These are phyloP conservation scores for Takifugu ocellatus DNA, from an alignment of 2,797 vertebrate genomes.

Conservation along the genomic window DNA sequence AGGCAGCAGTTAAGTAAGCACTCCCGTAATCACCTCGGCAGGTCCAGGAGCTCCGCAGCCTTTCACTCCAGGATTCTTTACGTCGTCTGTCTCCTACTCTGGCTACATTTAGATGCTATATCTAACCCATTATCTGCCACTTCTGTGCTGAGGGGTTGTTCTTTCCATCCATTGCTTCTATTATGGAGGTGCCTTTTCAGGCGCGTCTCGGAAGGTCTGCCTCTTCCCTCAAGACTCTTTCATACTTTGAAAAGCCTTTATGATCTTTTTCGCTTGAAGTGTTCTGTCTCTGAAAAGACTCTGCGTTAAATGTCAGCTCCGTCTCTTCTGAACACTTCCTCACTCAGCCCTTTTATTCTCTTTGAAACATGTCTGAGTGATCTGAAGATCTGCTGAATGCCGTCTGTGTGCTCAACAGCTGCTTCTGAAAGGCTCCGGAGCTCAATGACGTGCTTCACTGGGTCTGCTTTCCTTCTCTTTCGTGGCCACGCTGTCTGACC, in stretches of 20 bases:
- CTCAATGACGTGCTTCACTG: too few species aligned
- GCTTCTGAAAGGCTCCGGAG: background rate
- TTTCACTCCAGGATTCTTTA: conserved; percentile 26
- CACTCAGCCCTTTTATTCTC: conserved; percentile 8
- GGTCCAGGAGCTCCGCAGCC: conserved; percentile 22
- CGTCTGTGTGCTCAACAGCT: background rate
- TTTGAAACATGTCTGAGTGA: conserved; percentile 13
- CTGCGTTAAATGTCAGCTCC: conserved; percentile 20
- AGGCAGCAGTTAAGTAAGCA: conserved; percentile 33
- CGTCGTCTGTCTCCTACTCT: conserved; percentile 19
- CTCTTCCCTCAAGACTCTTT: conserved; percentile 33
- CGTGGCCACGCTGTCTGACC: too few species aligned
- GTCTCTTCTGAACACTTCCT: conserved; percentile 22
- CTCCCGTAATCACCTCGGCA: conserved; percentile 23
- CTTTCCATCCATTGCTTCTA: conserved; percentile 42
- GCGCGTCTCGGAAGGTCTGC: conserved; percentile 22
- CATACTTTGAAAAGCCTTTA: conserved; percentile 36
- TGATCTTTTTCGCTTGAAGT: conserved; percentile 33
- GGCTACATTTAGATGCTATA: conserved; percentile 12
- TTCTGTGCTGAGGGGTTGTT: conserved; percentile 47
- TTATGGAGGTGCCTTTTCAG: conserved; percentile 42
- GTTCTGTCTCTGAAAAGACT: conserved; percentile 23
- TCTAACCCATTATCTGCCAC: conserved; percentile 36
- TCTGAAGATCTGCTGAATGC: background rate
- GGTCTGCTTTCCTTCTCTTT: too few species aligned